Base-by-base conservation (phyloP, 2,797 vertebrate genomes). In the Lateolabrax maculatus region DNA sequence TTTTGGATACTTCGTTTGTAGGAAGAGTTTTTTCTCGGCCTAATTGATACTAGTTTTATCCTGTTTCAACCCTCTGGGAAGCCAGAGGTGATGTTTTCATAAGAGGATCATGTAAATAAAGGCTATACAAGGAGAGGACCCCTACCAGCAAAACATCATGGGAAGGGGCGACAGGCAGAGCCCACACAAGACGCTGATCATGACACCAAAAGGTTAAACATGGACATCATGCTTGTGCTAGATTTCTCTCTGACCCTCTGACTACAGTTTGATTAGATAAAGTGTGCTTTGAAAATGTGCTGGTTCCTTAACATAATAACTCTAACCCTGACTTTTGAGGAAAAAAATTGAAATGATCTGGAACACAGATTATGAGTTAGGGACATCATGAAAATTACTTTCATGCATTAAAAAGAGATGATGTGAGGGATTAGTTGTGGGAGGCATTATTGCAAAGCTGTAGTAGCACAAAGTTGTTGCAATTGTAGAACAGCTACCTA, bases 121-220 rank as follows among this genome's bases (percentile, higher is more conserved):
- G 60, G 62, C 84, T 87, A 70, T 73, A 68, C 68, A 85, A 85
- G 66, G 75, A 85, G 72, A 91, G 89, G 85, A 85, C 91, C 87
- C 93, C 91, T 83, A 70, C 87, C 78, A 87, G 90, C 84, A 89
- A 70, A 83, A 85, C 89, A 92, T 91, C 91, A 93, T 95, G 94
- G 90, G 94, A 95, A 93, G 92, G 86, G 78, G 82, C 85, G 81
- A 36, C 74, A 84, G 66, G 46, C 82, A 72, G 55, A 78, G 94
- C 89, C 93, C 94, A 94, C 94, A 95, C 95, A 95, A 93, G 95
- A 91, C 79, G 93, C 71, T 48, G 66, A 84, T 89, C 77, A 64
- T 65, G 89, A 89, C 79, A 88, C 66, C 56, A 67, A 81, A 79
- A 90, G 86, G 82, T 92, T 89, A 81, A 80, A 92, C 73, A 88